Conservation (phyloP, 2,797 vertebrate genomes). For the Gobio occitaniae region DNA sequence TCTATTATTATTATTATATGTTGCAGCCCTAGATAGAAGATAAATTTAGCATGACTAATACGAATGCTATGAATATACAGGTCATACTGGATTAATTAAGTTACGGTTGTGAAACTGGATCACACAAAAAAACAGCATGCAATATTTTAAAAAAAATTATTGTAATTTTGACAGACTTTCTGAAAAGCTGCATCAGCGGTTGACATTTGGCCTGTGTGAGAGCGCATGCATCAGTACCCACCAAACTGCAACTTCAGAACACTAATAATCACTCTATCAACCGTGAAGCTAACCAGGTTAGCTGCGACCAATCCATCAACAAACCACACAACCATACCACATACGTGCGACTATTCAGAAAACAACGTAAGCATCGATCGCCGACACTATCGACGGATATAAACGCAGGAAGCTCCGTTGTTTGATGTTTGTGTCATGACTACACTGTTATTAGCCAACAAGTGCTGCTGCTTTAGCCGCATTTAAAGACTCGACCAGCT, state of each 20-base stretch:
- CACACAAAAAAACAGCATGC: background rate
- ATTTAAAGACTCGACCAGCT: constrained; percentile 9
- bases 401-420: background rate
- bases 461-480: constrained; percentile 42
- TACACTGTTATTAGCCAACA: constrained; percentile 45
- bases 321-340: background rate
- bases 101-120: background rate
- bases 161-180: background rate
- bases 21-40: background rate
- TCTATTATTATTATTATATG: background rate
- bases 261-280: constrained; percentile 28
- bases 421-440: constrained; percentile 15
- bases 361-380: background rate
- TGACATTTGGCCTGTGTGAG: constrained; percentile 5
- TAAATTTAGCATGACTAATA: background rate
- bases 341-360: background rate
- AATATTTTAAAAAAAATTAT: background rate
- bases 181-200: background rate
- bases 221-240: background rate
- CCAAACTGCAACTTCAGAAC: constrained; percentile 40
- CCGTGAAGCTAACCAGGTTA: constrained; percentile 35
- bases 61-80: background rate
- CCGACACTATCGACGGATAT: background rate
- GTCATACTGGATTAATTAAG: background rate
- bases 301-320: constrained; percentile 1